Evolutionary conservation across 2,797 vertebrate genomes (phyloP).

Genomic region (Passerculus sandwichensis): DNA sequence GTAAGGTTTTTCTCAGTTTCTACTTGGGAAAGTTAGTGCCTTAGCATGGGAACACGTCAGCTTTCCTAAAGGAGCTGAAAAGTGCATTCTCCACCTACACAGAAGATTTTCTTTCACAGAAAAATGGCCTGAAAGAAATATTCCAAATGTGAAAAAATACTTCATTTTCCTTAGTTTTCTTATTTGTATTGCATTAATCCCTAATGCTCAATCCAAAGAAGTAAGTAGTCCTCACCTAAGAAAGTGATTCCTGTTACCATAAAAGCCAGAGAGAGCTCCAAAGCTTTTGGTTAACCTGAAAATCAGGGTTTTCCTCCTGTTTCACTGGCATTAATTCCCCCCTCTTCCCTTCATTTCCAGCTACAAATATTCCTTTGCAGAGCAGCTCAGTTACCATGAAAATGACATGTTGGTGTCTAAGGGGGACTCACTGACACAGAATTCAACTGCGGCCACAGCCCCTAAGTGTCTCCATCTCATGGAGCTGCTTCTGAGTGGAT

Average conservation of each 20-base stretch:
- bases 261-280: background rate
- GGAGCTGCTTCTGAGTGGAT: background rate
- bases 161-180: background rate
- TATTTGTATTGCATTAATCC: background rate
- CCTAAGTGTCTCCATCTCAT: background rate
- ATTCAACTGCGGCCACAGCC: background rate
- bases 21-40: background rate
- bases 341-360: conserved; percentile 4
- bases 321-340: background rate
- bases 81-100: background rate
- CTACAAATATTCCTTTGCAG: background rate
- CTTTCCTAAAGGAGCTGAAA: background rate
- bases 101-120: background rate
- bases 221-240: background rate
- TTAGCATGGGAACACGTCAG: background rate
- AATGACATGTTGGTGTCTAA: background rate
- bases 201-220: background rate
- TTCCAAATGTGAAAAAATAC: background rate
- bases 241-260: background rate
- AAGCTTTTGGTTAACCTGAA: conserved; percentile 7
- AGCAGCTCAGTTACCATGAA: background rate
- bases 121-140: background rate
- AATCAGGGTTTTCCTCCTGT: conserved; percentile 6
- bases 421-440: background rate
- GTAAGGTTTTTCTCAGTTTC: background rate